Conservation (phyloP, 2,888 invertebrate genomes). For the Rhingia rostrata region DNA sequence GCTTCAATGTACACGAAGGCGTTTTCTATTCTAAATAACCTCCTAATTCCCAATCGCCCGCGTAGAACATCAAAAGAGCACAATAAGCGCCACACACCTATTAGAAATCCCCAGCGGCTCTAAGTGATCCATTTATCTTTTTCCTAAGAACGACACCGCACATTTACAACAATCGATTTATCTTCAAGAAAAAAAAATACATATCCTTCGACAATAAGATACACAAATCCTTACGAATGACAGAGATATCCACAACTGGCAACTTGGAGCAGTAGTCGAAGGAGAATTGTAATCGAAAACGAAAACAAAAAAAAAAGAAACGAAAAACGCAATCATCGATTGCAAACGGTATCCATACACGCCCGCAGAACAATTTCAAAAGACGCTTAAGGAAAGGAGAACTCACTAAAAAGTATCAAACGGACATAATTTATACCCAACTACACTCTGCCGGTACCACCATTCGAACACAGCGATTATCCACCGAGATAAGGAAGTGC, state of each 20-base stretch:
- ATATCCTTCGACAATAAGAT: slow-evolving; percentile 1
- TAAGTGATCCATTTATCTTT: slow-evolving; percentile 83
- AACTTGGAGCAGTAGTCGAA: slow-evolving; percentile 64
- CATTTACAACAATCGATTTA: slow-evolving; percentile 71
- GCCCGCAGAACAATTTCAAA: slow-evolving; percentile 66
- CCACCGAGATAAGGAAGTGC: slow-evolving; percentile 70
- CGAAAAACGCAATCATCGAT: slow-evolving; percentile 67
- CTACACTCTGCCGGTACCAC: slow-evolving; percentile 27
- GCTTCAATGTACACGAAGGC: not conserved
- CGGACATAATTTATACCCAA: slow-evolving; percentile 73
- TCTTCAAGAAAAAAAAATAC: slow-evolving; percentile 47
- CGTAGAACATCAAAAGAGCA: slow-evolving; percentile 49
- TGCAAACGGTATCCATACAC: slow-evolving; percentile 37
- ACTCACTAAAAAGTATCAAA: slow-evolving; percentile 74
- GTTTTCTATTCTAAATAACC: slow-evolving; percentile 29
- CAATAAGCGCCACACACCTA: slow-evolving; percentile 55
- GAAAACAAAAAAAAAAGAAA: slow-evolving; percentile 16
- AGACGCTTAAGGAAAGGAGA: slow-evolving; percentile 44
- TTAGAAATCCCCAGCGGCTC: slow-evolving; percentile 75
- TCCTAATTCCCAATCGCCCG: slow-evolving; percentile 22
- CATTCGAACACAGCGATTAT: slow-evolving; percentile 59
- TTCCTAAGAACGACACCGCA: slow-evolving; percentile 76
- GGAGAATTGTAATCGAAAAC: slow-evolving; percentile 68
- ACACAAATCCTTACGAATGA: slow-evolving; percentile 63
- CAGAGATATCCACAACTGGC: slow-evolving; percentile 67